Evolutionary conservation across 2,888 invertebrate genomes (phyloP), one percentile per base, ranked within the genome.

Genomic region (Diloba caeruleocephala): DNA sequence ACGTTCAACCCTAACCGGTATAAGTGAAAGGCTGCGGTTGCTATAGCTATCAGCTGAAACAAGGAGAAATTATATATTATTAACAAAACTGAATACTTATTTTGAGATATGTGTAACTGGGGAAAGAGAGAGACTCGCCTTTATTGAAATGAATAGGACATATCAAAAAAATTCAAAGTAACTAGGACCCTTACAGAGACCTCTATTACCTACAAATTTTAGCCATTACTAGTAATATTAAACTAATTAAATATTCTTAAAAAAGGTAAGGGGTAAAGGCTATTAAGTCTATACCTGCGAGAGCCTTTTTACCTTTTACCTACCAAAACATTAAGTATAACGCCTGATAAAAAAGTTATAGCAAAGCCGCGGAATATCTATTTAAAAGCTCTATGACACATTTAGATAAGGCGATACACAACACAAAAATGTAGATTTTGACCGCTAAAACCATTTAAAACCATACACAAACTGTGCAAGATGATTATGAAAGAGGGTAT

Each of bases 31-130:
- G 84, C 84, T 49, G 87, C 81, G 9, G 90, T 89, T 38, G 85
- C 87, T 76, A 92, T 79, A 28, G 89, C 81, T 74, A 90, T 76
- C 9, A 89, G 75, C 92, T 92, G 87, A 17, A 87, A 87, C 39
- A 50, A 25, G 37, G 10, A 53, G 1, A 32, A 28, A 2, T 9
- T 32, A 1, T 34, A 7, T 34, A 25, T 41, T 52, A 42, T 31
- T n/a, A 43, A 32, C 7, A 37, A 10, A 7, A 14, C 5, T 8
- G 9, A 28, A 19, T 31, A 25, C 14, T 17, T 21, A n/a, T 2
- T 2, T 1, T 7, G 1, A 23, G 6, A 8, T 8, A 1, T 23
- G 23, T 6, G 7, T 19, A 26, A 26, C 3, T 1, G 12, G 1
- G 12, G 3, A 28, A 2, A 28, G n/a, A 12, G 7, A 23, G 23